Percentiles rank a stretch among this genome's conserved stretches.
Conservation (phyloP, 2,113 vertebrate genomes). For the Pseudopipra pipra region DNA sequence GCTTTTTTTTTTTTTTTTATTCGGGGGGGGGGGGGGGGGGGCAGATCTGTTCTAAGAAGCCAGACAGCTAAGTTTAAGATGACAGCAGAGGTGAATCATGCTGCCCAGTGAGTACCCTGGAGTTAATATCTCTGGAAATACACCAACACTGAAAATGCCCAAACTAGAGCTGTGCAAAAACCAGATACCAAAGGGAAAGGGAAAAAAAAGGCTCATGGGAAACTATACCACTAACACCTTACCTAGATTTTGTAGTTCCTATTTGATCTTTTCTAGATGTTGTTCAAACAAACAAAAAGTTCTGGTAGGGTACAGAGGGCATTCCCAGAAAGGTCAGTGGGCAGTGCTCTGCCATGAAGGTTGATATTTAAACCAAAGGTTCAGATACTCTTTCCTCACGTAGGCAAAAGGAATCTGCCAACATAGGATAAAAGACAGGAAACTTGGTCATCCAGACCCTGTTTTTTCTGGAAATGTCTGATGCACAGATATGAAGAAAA, state of each 20-base stretch:
- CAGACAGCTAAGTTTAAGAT: neutral
- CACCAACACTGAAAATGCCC: neutral
- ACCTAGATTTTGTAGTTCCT: neutral
- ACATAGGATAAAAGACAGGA: neutral
- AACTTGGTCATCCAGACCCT: neutral
- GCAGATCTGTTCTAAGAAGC: neutral
- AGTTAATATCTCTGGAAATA: neutral
- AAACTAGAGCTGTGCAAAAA: neutral
- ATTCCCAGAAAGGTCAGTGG: neutral
- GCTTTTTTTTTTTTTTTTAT: neutral
- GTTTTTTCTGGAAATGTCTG: neutral
- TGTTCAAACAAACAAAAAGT: slow-evolving; percentile 29
- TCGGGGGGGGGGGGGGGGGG: neutral
- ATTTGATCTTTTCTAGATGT: neutral
- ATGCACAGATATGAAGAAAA: neutral
- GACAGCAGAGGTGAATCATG: neutral
- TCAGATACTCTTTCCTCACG: neutral
- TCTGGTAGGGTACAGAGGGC: neutral
- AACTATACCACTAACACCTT: neutral
- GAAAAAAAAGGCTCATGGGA: neutral
- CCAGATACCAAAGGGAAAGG: neutral
- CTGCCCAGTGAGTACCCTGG: accelerated
- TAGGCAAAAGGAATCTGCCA: neutral
- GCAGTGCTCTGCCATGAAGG: neutral
- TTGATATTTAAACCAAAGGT: slow-evolving; percentile 32